Conservation (phyloP, 2,113 vertebrate species). For the Neotragus pygmaeus region DNA sequence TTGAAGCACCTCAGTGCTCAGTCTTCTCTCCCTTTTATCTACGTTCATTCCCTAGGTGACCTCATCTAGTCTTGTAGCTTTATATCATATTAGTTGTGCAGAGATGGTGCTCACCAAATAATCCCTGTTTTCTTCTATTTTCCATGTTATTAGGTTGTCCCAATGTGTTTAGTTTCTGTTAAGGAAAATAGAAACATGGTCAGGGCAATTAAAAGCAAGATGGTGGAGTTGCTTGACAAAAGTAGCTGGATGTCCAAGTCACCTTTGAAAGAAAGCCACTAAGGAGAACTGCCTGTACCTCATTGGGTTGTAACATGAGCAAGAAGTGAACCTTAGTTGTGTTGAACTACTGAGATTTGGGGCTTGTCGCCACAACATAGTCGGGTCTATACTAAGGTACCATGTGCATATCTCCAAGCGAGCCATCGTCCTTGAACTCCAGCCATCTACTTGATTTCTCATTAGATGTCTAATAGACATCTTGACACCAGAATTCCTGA, state of each 20-base stretch:
- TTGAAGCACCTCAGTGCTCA: not conserved
- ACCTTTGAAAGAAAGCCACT: not conserved
- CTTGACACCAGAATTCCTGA: slow-evolving; percentile 4
- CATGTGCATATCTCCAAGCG: not conserved
- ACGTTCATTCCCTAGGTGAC: not conserved
- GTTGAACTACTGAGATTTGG: not conserved
- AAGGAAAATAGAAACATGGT: not conserved
- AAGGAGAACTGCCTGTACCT: not conserved
- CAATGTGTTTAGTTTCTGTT: not conserved
- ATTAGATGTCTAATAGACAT: not conserved
- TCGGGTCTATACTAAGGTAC: not conserved
- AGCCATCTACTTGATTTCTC: not conserved
- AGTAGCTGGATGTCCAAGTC: not conserved
- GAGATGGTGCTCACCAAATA: not conserved
- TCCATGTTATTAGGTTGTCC: not conserved
- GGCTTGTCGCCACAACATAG: not conserved
- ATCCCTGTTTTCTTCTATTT: not conserved
- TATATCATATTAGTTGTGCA: not conserved
- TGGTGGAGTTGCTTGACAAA: not conserved
- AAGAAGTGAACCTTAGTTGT: not conserved
- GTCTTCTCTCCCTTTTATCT: not conserved
- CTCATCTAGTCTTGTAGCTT: not conserved
- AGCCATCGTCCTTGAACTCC: not conserved
- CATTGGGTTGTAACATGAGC: not conserved
- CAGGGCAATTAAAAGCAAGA: not conserved